Base-by-base conservation (phyloP, 2,113 vertebrate genomes). In the Pitta sordida region DNA sequence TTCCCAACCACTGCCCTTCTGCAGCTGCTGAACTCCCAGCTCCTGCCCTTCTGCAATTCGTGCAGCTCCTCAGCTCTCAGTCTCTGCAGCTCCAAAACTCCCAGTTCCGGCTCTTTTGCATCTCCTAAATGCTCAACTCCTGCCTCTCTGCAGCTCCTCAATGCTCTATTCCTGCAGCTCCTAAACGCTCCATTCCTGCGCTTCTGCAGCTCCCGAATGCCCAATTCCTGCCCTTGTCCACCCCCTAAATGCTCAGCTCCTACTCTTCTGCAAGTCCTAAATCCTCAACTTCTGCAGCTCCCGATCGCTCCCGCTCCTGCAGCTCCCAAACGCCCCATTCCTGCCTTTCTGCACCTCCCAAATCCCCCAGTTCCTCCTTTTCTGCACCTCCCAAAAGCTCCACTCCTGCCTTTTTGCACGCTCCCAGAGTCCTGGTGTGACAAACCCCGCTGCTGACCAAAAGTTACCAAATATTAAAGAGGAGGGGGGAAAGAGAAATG, bases 381-480 rank as follows among this genome's bases (percentile, higher is more conserved):
- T 6, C 58, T 77, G 83, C 80, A 62, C n/a, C 46, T 86, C 84
- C 82, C 56, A 39, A 70, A 73, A 3, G 51, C 67, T 73, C 85
- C 37, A 41, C 43, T 63, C 60, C 88, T 39, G 76, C 80, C 81
- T 87, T 49, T 56, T 82, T 70, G 78, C 84, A 87, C 64, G 83
- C 87, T 81, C 88, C 48, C 19, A 21, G 84, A 69, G 78, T 80
- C 13, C 87, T 32, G 83, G 11, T 71, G 90, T 62, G 81, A 83
- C 76, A 78, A 83, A 83, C 81, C 90, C 30, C 92, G 70, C 91
- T 11, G 81, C 94, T 9, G 95, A 95, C 94, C 93, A 91, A 96
- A 97, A 98, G 95, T 97, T 96, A 79, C 81, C 95, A 94, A 92
- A 96, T 93, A 95, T 95, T 96, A 67, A 77, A 34, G 17, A 27